phyloP scores from a whole-genome alignment of 1,140 invertebrate species.

The Ceratoteleas bidentatus region DNA sequence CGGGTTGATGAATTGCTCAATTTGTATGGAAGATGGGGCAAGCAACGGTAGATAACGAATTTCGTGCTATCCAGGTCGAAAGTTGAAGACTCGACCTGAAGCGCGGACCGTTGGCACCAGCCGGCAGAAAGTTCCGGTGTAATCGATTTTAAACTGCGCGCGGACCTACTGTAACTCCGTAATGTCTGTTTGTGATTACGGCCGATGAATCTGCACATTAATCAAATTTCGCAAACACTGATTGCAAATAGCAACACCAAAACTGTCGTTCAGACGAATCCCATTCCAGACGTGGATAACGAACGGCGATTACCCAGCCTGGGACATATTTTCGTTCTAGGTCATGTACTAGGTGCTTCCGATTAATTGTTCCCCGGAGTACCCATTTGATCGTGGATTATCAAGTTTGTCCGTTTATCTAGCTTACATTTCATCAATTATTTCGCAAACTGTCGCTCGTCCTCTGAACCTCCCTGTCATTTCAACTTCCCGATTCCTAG shows the following conservation, averaged over 20 bases:
- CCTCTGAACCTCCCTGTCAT: background rate
- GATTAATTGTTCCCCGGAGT: slow-evolving; percentile 30
- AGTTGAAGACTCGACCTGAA: too few species aligned
- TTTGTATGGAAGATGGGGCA: too few species aligned
- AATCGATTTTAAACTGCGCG: too few species aligned
- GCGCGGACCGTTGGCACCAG: too few species aligned
- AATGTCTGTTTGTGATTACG: slow-evolving; percentile 4
- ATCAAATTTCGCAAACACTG: slow-evolving; percentile 26
- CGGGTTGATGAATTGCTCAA: too few species aligned
- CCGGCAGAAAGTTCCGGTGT: too few species aligned
- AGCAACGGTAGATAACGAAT: too few species aligned
- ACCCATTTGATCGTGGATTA: slow-evolving; percentile 34
- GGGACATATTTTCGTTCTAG: slow-evolving; percentile 23
- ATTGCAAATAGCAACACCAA: slow-evolving; percentile 31
- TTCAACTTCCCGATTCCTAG: slow-evolving; percentile 21
- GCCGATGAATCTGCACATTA: slow-evolving; percentile 20
- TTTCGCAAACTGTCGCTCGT: background rate
- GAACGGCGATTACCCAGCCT: slow-evolving; percentile 17
- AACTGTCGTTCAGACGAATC: slow-evolving; percentile 18
- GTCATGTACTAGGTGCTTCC: slow-evolving; percentile 10
- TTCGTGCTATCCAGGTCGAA: too few species aligned
- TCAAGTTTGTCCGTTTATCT: slow-evolving; percentile 27
- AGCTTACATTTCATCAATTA: slow-evolving; percentile 31
- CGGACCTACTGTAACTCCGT: background rate
- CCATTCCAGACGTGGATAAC: slow-evolving; percentile 17